These are phyloP conservation scores for Eutolmus rufibarbis DNA, from an alignment of 2,888 invertebrate species.

Conservation along the genomic window DNA sequence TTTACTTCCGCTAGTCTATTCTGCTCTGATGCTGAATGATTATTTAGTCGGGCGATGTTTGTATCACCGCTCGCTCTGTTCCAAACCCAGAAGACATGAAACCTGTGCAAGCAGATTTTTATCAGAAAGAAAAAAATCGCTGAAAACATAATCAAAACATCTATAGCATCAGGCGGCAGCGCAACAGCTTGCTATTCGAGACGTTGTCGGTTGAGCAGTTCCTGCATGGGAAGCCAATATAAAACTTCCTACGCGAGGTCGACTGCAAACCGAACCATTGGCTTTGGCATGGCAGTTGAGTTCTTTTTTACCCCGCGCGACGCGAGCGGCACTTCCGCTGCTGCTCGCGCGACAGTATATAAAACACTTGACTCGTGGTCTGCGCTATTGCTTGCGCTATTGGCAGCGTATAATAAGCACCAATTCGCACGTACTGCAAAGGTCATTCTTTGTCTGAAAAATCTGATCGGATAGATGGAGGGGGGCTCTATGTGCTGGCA, in stretches of 20 bases:
- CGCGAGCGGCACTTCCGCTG: slow-evolving; percentile 1
- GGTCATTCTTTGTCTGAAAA: slow-evolving; percentile 35
- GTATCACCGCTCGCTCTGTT: not conserved
- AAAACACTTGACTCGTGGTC: slow-evolving; percentile 25
- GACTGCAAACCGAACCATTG: not conserved
- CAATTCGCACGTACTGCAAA: slow-evolving; percentile 30
- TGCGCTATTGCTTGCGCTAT: not conserved
- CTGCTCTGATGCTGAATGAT: not conserved
- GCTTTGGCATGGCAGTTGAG: not conserved
- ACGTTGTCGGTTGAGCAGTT: not conserved
- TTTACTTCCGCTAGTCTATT: not conserved
- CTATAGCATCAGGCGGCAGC: not conserved
- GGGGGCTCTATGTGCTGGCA: not conserved
- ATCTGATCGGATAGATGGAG: not conserved
- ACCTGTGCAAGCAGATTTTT: not conserved
- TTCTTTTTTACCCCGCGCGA: not conserved
- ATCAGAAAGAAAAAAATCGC: not conserved
- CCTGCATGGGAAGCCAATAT: not conserved
- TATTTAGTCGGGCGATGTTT: not conserved
- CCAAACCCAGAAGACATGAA: not conserved
- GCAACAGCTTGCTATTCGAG: not conserved
- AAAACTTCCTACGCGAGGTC: slow-evolving; percentile 17
- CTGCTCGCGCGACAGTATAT: slow-evolving; percentile 1
- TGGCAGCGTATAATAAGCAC: slow-evolving; percentile 30
- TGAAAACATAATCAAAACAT: not conserved